A percentile compares a stretch with the other conserved stretches of the same genome.
Conservation (phyloP, 1,140 invertebrate genomes). For the Dinothrombium tinctorium region DNA sequence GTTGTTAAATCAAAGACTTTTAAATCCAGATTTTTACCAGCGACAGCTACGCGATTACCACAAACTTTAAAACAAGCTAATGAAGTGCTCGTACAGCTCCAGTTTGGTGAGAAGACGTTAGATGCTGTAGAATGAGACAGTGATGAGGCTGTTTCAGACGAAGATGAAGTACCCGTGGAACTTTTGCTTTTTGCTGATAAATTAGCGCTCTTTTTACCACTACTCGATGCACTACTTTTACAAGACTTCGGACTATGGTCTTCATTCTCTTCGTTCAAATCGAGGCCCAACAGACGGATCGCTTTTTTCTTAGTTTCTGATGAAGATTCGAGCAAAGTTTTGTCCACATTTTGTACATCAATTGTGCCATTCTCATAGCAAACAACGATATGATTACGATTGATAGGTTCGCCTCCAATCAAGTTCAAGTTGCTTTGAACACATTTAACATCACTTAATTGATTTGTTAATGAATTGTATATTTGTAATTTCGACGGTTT, state of each 20-base stretch:
- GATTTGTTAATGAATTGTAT: slow-evolving; percentile 4
- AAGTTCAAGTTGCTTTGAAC: slow-evolving; percentile 1
- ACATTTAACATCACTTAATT: not conserved
- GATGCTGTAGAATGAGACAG: not conserved
- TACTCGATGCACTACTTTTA: too few species aligned
- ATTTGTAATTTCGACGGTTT: slow-evolving; percentile 1
- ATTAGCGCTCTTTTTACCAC: too few species aligned
- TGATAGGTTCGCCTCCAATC: slow-evolving; percentile 5
- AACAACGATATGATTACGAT: slow-evolving; percentile 10
- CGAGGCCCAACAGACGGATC: slow-evolving; percentile 9
- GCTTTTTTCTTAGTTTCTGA: slow-evolving; percentile 10
- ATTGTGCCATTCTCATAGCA: slow-evolving; percentile 11
- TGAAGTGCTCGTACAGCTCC: not conserved
- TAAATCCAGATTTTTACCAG: slow-evolving; percentile 9
- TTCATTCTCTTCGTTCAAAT: not conserved
- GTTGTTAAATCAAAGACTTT: slow-evolving; percentile 12
- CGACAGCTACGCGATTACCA: slow-evolving; percentile 9
- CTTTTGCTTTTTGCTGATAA: too few species aligned
- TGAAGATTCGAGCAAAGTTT: slow-evolving; percentile 3
- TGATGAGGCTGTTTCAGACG: not conserved
- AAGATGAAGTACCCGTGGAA: not conserved
- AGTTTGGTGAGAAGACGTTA: slow-evolving; percentile 8
- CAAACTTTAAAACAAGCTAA: slow-evolving; percentile 10
- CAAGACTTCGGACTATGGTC: too few species aligned
- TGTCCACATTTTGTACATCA: slow-evolving; percentile 6